Evolutionary conservation across 2,797 vertebrate species (phyloP).

Genomic region (Helicolenus hilgendorfi): DNA sequence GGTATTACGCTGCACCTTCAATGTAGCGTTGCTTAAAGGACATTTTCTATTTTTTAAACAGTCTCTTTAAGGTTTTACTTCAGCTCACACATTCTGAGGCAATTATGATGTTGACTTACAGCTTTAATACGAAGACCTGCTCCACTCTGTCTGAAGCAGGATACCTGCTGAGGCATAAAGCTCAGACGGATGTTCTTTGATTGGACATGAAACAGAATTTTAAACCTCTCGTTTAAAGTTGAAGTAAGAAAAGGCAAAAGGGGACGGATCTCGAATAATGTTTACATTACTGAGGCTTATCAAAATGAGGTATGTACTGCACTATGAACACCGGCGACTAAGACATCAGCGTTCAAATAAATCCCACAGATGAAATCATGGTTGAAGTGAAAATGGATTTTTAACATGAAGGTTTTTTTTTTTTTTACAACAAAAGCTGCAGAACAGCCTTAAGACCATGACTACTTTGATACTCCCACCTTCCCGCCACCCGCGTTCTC

Average conservation of each 20-base stretch:
- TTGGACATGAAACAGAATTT: slow-evolving; percentile 30
- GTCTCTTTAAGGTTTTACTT: neutral
- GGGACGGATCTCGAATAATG: neutral
- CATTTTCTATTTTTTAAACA: neutral
- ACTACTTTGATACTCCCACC: slow-evolving; percentile 37
- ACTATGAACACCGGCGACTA: neutral
- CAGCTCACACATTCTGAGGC: neutral
- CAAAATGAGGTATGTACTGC: neutral
- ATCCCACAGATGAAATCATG: neutral
- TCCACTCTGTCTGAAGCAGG: neutral
- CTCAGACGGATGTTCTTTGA: slow-evolving; percentile 2
- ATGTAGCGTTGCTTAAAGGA: neutral
- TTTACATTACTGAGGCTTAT: neutral
- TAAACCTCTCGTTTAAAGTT: neutral
- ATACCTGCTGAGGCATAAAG: slow-evolving; percentile 7
- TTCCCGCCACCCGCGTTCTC: slow-evolving; percentile 22
- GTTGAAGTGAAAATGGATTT: neutral
- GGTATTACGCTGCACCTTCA: no score
- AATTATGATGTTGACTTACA: neutral
- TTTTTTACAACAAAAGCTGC: slow-evolving; percentile 1
- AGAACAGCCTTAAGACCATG: slow-evolving; percentile 9
- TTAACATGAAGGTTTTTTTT: neutral
- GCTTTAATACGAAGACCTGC: neutral
- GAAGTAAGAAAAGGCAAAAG: neutral
- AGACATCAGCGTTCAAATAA: neutral